Evolutionary conservation across 1,140 invertebrate genomes (phyloP).

Genomic region (Fopius arisanus): DNA sequence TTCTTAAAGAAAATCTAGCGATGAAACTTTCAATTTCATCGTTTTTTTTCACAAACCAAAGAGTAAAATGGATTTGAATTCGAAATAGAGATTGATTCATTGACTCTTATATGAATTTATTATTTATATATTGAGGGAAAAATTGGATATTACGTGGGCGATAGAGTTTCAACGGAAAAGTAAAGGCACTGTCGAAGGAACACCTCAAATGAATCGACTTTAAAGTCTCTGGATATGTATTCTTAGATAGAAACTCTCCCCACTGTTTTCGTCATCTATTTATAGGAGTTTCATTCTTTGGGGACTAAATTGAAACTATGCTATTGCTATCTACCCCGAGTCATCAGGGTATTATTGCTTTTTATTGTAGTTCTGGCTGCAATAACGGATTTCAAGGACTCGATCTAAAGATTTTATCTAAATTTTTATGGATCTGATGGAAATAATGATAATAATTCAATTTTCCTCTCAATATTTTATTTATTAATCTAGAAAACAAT

Average conservation of each 20-base stretch:
- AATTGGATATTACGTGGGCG: neutral
- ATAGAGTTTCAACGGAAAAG: conserved; percentile 21
- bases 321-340: neutral
- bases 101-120: neutral
- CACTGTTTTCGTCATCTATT: conserved; percentile 49
- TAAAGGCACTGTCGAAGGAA: neutral
- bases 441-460: too few relatives aligned
- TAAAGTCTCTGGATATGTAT: conserved; percentile 53
- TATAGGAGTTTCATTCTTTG: conserved; percentile 43
- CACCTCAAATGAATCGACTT: conserved; percentile 39
- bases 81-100: too few relatives aligned
- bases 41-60: neutral
- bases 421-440: too few relatives aligned
- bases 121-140: neutral
- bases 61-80: too few relatives aligned
- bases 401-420: neutral
- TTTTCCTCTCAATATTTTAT: too few relatives aligned
- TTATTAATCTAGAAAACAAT: too few relatives aligned
- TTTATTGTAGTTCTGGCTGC: neutral
- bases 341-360: neutral
- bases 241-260: conserved; percentile 55
- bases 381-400: neutral
- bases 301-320: conserved; percentile 11
- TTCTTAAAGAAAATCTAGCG: neutral
- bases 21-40: neutral